These are phyloP conservation scores for Sylvia borin DNA, from an alignment of 2,797 vertebrate genomes.

Conservation along the genomic window DNA sequence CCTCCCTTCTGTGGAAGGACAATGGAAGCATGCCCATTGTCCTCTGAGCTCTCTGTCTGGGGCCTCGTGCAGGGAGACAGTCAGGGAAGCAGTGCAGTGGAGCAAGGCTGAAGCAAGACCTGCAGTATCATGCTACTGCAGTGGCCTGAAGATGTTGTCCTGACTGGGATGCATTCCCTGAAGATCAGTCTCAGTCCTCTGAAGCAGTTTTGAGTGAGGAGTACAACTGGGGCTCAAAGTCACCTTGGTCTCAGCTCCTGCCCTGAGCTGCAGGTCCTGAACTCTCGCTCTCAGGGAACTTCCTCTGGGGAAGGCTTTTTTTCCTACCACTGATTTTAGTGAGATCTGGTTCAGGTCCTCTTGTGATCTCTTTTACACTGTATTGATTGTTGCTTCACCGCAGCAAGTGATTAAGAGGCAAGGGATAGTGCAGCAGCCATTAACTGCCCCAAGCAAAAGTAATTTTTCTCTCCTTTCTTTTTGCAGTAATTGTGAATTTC, in stretches of 20 bases:
- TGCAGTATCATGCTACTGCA: not conserved
- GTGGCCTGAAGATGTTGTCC: not conserved
- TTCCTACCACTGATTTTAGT: not conserved
- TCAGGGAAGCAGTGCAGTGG: not conserved
- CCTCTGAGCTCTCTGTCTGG: rapidly evolving
- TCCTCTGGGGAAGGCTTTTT: not conserved
- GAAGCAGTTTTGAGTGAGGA: not conserved
- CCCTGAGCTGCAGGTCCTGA: not conserved
- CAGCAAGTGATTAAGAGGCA: conserved; percentile 52
- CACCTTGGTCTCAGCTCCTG: not conserved
- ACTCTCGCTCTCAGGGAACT: not conserved
- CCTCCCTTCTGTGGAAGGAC: not conserved
- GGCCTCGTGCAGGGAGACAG: not conserved
- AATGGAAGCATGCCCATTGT: not conserved
- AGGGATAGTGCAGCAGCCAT: not conserved
- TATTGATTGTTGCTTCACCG: not conserved
- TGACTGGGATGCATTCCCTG: not conserved
- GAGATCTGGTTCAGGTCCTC: not conserved
- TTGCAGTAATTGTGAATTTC: conserved; percentile 51
- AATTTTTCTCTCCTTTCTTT: conserved; percentile 41
- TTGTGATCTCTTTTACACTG: not conserved
- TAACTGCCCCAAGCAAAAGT: conserved; percentile 44
- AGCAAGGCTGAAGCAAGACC: not conserved
- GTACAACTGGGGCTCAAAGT: not conserved
- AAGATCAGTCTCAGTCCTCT: not conserved